phyloP scores from a whole-genome alignment of 2,113 vertebrate genomes.

The Sylvicapra grimmia region DNA sequence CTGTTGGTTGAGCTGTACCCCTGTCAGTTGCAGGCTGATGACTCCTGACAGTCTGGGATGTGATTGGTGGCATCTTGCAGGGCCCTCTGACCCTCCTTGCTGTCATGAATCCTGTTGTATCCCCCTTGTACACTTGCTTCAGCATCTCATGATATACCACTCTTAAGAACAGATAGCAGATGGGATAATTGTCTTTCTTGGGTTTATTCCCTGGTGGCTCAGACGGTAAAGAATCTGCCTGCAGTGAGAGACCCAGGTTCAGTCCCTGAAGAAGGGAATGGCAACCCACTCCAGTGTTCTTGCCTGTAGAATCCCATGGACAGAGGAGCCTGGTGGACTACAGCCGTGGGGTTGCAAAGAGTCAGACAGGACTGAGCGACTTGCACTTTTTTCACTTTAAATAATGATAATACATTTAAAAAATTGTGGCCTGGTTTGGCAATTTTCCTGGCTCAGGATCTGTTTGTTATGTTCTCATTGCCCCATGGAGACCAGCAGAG shows the following conservation, averaged over 20 bases:
- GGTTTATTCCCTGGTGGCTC: background rate
- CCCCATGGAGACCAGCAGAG: conserved; percentile 36
- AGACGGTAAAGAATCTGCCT: background rate
- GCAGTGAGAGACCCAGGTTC: background rate
- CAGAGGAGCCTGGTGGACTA: background rate
- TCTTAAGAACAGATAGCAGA: conserved; percentile 48
- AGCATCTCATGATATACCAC: conserved; percentile 31
- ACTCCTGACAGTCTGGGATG: conserved; percentile 60
- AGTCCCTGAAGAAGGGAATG: background rate
- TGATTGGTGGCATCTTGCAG: conserved; percentile 55
- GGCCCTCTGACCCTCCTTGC: conserved; percentile 47
- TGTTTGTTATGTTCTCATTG: conserved; percentile 47
- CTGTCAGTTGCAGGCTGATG: conserved; percentile 65
- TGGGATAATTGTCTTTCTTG: conserved; percentile 46
- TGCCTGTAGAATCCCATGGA: background rate
- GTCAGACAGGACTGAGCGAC: background rate
- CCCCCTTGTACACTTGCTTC: conserved; percentile 17
- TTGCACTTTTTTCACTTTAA: background rate
- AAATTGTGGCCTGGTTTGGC: conserved; percentile 38
- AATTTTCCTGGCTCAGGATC: conserved; percentile 33
- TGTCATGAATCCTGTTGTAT: conserved; percentile 46
- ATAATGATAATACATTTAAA: conserved; percentile 11
- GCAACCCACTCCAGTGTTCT: background rate
- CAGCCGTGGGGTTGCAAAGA: background rate
- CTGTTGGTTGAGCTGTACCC: conserved; percentile 31